Evolutionary conservation across 2,888 invertebrate species (phyloP), one percentile per base, ranked within the genome.

Genomic region (Eumacrocentrus americanus): DNA sequence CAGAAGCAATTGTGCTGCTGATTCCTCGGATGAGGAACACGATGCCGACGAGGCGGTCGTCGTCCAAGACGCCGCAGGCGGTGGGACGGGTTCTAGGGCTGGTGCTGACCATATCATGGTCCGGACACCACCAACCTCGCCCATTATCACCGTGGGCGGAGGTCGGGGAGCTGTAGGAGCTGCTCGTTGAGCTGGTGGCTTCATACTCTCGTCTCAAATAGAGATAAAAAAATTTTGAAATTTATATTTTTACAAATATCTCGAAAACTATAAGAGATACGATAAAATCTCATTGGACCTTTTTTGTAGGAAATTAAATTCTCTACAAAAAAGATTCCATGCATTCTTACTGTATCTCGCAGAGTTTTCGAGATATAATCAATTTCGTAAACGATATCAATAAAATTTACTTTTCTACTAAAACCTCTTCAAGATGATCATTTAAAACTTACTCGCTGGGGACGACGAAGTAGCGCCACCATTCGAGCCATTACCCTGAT

Each of bases 141-240:
- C 94, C 94, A 95, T 94, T 69, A 95, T 92, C 65, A 94, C 94
- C 48, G 93, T 92, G 25, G 95, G 94, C 52, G 94, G 85, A 60
- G 86, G 84, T 67, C 90, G 72, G 80, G 89, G 74, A 83, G 86
- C 71, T 78, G 76, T 74, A 7, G 79, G 78, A 1, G 70, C 74
- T 37, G 76, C 71, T 57, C 80, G 75, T 59, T 80, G 80, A 40
- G 78, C 76, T 44, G 81, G 81, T 51, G 81, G 80, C 58, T 81
- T 81, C 80, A 81, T 80, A 50, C 76, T 71, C 70, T 80, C 80
- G 61, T 76, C 81, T 81, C 48, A 3, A 67, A 44, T 48, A 34
- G n/a, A n/a, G n/a, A n/a, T n/a, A 14, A 48, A 29, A 22, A 2
- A 23, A 22, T 22, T 23, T 14, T 12, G 22, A 3, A n/a, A 14